Base-by-base conservation (phyloP, 2,888 invertebrate species). In the Drosophila leonis region DNA sequence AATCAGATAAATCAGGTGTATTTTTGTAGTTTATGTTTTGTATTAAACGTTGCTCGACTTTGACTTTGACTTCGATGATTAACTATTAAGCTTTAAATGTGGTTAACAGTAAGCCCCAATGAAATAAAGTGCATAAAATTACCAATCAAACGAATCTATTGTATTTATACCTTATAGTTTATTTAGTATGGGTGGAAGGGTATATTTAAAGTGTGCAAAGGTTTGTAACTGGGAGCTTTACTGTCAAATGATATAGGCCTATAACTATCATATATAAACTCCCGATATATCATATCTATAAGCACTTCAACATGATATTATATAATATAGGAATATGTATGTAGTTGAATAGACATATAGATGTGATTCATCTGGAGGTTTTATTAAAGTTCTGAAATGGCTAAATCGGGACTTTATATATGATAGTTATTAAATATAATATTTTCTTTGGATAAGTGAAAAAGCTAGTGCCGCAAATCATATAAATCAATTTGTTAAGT, bases 1-100 rank as follows among this genome's bases (percentile, higher is more conserved):
- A 54, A 27, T n/a, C 24, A 37, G 24, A 41, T 18, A n/a, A 33
- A 48, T 29, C 60, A 65, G 20, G 29, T 60, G 72, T 39, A 52
- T 57, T 42, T 66, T 62, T 65, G 46, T 48, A 48, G 52, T 41
- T 62, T 65, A 59, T 66, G 55, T 42, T 66, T 60, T 59, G 37
- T 64, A 72, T 72, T 66, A 56, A 70, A 63, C 63, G 71, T 74
- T 73, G 64, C 71, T 74, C 82, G 64, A 73, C 56, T 70, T 65
- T 63, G 44, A 72, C 54, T 71, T 71, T 37, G 48, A 52, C 44
- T 49, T 63, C 54, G 72, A 59, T 62, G 46, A 69, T 80, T 77
- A 71, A 78, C 64, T 79, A 78, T 87, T 84, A 75, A 79, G 88
- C 88, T 84, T 84, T 88, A 82, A 84, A 82, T 84, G 85, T 84